phyloP scores from a whole-genome alignment of 2,888 invertebrate genomes.

The Scaptomyza polygonia region DNA sequence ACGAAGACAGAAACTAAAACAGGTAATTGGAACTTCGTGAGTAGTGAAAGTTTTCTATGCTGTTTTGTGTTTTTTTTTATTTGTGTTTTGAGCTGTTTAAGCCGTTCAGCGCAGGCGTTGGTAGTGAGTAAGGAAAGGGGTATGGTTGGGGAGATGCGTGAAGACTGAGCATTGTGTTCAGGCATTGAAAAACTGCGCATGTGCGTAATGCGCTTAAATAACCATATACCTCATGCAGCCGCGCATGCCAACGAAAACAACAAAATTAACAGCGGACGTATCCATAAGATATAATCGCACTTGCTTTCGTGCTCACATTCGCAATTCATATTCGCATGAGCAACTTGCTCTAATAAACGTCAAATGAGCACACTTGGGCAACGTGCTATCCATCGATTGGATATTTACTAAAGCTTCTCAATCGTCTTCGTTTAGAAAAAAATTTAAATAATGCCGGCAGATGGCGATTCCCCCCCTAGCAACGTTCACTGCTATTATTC shows the following conservation, averaged over 20 bases:
- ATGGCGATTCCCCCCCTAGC: background rate
- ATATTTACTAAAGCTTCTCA: background rate
- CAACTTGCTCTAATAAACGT: slow-evolving; percentile 33
- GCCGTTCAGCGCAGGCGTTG: slow-evolving; percentile 12
- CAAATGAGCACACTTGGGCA: slow-evolving; percentile 53
- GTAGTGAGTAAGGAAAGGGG: background rate
- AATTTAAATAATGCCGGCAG: slow-evolving; percentile 30
- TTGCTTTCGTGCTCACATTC: slow-evolving; percentile 4
- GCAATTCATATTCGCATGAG: slow-evolving; percentile 5
- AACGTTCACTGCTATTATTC: background rate
- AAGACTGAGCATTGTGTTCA: slow-evolving; percentile 16
- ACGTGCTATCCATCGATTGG: slow-evolving; percentile 26
- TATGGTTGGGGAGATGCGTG: background rate
- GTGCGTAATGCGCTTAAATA: slow-evolving; percentile 67
- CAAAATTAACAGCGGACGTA: slow-evolving; percentile 26
- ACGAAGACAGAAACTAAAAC: slow-evolving; percentile 39
- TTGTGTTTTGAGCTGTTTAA: slow-evolving; percentile 16
- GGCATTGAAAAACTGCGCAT: slow-evolving; percentile 68
- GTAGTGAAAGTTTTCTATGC: slow-evolving; percentile 75
- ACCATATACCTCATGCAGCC: slow-evolving; percentile 54
- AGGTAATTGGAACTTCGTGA: slow-evolving; percentile 44
- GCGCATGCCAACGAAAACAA: slow-evolving; percentile 62
- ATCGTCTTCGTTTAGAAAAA: slow-evolving; percentile 27
- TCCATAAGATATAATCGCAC: slow-evolving; percentile 45
- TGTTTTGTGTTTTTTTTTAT: slow-evolving; percentile 38